A percentile compares a stretch with the other conserved stretches of the same genome.
These are phyloP conservation scores for Hofmannophila pseudospretella DNA, from an alignment of 2,888 invertebrate species.

Conservation along the genomic window DNA sequence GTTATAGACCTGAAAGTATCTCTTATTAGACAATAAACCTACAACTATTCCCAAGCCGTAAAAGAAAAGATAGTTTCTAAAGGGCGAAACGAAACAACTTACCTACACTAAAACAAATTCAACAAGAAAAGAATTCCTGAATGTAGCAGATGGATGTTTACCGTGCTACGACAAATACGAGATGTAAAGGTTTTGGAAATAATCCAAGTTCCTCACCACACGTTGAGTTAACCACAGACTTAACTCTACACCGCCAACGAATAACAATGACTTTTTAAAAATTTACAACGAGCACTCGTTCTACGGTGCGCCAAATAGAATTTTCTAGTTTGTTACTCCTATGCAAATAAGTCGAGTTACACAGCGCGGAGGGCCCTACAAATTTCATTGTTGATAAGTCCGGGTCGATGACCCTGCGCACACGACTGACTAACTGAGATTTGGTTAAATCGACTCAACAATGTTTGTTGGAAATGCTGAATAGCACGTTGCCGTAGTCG, in stretches of 20 bases:
- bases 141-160: slow-evolving; percentile 46
- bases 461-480: slow-evolving; percentile 30
- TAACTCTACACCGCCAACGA: slow-evolving; percentile 25
- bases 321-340: slow-evolving; percentile 29
- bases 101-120: background rate
- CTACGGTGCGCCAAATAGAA: slow-evolving; percentile 25
- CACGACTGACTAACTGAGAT: slow-evolving; percentile 58
- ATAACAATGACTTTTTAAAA: slow-evolving; percentile 24
- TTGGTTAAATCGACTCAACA: slow-evolving; percentile 54
- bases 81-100: too few species aligned
- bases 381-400: slow-evolving; percentile 66
- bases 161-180: slow-evolving; percentile 40
- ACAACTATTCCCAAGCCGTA: too few species aligned
- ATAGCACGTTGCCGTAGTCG: background rate
- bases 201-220: slow-evolving; percentile 29
- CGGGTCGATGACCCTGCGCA: slow-evolving; percentile 63
- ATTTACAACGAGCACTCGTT: slow-evolving; percentile 27
- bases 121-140: slow-evolving; percentile 34
- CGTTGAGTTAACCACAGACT: slow-evolving; percentile 13
- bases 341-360: slow-evolving; percentile 48
- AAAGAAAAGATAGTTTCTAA: too few species aligned
- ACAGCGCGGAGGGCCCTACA: slow-evolving; percentile 39
- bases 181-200: slow-evolving; percentile 34
- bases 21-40: too few species aligned
- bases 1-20: too few species aligned